Evolutionary conservation across 2,113 vertebrate genomes (phyloP).

Genomic region (Gobiocypris rarus): DNA sequence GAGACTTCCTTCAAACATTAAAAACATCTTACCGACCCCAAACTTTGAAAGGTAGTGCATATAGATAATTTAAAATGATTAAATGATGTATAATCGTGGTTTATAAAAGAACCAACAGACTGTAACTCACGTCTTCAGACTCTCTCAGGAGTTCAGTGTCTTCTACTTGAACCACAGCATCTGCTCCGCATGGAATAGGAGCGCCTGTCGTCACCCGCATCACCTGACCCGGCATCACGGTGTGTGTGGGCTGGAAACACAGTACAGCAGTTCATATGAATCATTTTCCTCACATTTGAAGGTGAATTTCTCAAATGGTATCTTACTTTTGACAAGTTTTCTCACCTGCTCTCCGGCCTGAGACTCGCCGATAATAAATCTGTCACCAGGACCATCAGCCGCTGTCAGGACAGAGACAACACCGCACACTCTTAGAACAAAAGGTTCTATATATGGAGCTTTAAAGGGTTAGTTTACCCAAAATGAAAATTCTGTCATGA

Average conservation of each 20-base stretch:
- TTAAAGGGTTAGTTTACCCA: no score
- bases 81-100: no score
- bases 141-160: slow-evolving; percentile 98
- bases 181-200: slow-evolving; percentile 98
- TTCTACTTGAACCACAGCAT: slow-evolving; percentile 98
- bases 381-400: slow-evolving; percentile 96
- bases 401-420: slow-evolving; percentile 77
- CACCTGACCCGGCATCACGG: slow-evolving; percentile 98
- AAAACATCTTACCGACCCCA: not conserved
- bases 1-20: not conserved
- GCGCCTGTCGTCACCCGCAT: slow-evolving; percentile 99
- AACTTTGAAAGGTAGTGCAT: not conserved
- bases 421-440: not conserved
- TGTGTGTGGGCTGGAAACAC: slow-evolving; percentile 88
- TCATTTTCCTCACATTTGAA: not conserved
- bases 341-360: slow-evolving; percentile 97
- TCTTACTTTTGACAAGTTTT: not conserved
- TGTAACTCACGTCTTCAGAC: slow-evolving; percentile 91
- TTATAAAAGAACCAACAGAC: not conserved
- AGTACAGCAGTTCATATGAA: not conserved
- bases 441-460: no score
- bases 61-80: not conserved
- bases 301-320: slow-evolving; percentile 22
- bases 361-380: slow-evolving; percentile 98
- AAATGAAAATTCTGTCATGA: no score